These are phyloP conservation scores for Lacerta bilineata DNA, from an alignment of 2,797 vertebrate genomes.

Conservation along the genomic window DNA sequence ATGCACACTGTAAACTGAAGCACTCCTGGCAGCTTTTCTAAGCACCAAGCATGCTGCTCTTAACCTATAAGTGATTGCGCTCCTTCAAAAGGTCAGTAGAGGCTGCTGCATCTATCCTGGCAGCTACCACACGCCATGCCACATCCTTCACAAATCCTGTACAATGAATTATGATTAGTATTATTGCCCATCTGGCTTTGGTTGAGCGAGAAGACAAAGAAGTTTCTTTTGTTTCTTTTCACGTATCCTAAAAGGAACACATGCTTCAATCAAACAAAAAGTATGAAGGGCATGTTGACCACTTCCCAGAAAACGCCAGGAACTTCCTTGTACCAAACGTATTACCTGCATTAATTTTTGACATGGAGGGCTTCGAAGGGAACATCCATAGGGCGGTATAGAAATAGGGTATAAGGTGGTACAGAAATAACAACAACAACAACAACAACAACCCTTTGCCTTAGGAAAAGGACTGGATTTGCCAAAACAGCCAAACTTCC, in stretches of 20 bases:
- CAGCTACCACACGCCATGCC: conserved; percentile 1
- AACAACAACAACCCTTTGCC: background rate
- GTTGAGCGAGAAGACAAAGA: conserved; percentile 3
- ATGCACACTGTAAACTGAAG: background rate
- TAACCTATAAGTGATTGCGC: conserved; percentile 3
- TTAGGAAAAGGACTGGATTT: background rate
- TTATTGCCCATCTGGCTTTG: conserved; percentile 32
- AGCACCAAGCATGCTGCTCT: conserved; percentile 7
- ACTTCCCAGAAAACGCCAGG: background rate
- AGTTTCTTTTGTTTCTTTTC: background rate
- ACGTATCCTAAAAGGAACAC: background rate
- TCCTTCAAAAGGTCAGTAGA: conserved; percentile 22
- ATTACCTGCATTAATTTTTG: no score
- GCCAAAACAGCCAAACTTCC: background rate
- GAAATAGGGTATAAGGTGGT: no score
- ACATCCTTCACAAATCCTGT: conserved; percentile 5
- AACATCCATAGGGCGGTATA: background rate
- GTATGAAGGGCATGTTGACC: background rate
- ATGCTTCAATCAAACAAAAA: background rate
- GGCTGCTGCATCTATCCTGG: background rate
- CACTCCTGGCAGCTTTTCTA: background rate
- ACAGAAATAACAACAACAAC: no score
- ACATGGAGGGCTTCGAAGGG: background rate
- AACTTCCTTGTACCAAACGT: background rate
- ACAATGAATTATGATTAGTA: conserved; percentile 13